Base-by-base conservation (phyloP, 2,888 invertebrate species). In the Nematopogon swammerdamellus region DNA sequence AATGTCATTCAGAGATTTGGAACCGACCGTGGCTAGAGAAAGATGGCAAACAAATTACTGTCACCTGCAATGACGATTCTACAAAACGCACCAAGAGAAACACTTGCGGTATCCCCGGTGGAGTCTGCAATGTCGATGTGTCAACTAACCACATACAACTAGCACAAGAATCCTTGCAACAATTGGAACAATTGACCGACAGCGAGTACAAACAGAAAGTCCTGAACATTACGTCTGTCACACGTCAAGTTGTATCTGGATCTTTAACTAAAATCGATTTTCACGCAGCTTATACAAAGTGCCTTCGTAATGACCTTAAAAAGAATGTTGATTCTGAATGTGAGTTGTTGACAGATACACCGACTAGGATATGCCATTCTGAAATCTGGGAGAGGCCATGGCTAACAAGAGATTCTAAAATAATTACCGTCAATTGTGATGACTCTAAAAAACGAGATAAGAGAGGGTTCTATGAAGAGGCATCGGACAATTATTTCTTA, bases 341-440 rank as follows among this genome's bases (percentile, higher is more conserved):
- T 11, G 20, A 18, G 20, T 4, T 18, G 3, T 46, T 11, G 3
- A 19, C 36, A n/a, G 36, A 36, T 3, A 36, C 4, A 14, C 11
- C 8, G 11, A 36, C 56, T 2, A 58, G 58, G 17, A 56, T 61
- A 17, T 85, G 84, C 54, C 52, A 65, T 20, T 68, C 83, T 19
- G 56, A 64, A 25, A 69, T 85, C 36, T 86, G 83, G 85, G 79
- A 83, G 18, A 72, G 70, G 48, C 67, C 77, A 1, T 87, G 86
- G 87, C 42, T 82, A 16, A n/a, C n/a, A n/a, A 54, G 61, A 0
- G 63, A 68, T 29, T 68, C 66, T 1, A 66, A 67, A 54, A 63
- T 80, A 46, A 63, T 75, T 1, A 67, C 63, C 11, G 63, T 77
- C 36, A 63, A 66, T 45, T 79, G 77, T 53, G 64, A 65, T 44